A percentile compares a stretch with the other conserved stretches of the same genome.
Evolutionary conservation across 2,888 invertebrate genomes (phyloP).

Genomic region (Hedya salicella): DNA sequence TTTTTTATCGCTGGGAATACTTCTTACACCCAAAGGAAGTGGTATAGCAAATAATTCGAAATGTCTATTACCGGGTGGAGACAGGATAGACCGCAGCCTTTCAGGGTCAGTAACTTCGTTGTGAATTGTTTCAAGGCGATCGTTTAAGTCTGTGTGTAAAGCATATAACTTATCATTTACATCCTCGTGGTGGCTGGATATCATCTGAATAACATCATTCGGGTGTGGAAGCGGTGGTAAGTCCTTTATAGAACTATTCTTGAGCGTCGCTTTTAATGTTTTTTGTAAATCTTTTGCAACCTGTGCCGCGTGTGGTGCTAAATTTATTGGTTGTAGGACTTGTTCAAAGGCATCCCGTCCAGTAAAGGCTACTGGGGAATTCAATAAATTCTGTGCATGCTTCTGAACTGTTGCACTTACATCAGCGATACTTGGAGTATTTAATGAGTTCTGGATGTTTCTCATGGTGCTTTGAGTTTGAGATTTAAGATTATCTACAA

Average conservation of each 20-base stretch:
- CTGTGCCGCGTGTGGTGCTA: slow-evolving; percentile 59
- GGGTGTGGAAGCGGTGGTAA: slow-evolving; percentile 50
- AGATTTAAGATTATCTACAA: slow-evolving; percentile 31
- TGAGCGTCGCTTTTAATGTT: slow-evolving; percentile 42
- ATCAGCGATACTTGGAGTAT: slow-evolving; percentile 16
- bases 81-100: slow-evolving; percentile 26
- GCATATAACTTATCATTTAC: slow-evolving; percentile 68
- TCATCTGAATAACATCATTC: slow-evolving; percentile 59
- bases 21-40: slow-evolving; percentile 21
- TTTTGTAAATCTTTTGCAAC: slow-evolving; percentile 61
- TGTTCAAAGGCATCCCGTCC: slow-evolving; percentile 48
- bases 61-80: slow-evolving; percentile 10
- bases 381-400: slow-evolving; percentile 47
- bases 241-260: slow-evolving; percentile 12
- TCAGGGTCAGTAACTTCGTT: slow-evolving; percentile 53
- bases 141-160: slow-evolving; percentile 67
- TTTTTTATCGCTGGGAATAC: background rate
- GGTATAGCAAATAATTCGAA: slow-evolving; percentile 39
- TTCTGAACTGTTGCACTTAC: slow-evolving; percentile 23
- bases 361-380: slow-evolving; percentile 36
- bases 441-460: slow-evolving; percentile 21
- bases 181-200: slow-evolving; percentile 61
- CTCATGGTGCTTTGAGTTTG: slow-evolving; percentile 30
- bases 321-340: slow-evolving; percentile 48
- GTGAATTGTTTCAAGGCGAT: slow-evolving; percentile 63